Conservation (phyloP, 2,113 vertebrate species). For the Panthera leo region DNA sequence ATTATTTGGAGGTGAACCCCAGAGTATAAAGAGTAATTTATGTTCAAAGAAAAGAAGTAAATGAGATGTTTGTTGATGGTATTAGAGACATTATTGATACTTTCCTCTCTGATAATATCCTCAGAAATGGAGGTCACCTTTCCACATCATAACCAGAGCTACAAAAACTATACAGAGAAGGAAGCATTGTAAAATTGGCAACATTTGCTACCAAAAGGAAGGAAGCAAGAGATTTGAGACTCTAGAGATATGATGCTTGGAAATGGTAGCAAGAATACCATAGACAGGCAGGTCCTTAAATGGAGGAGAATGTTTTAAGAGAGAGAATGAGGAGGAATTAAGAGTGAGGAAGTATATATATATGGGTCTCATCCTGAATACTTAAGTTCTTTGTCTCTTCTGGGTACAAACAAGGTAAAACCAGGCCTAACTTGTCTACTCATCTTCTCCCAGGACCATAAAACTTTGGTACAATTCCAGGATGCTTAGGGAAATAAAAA, state of each 20-base stretch:
- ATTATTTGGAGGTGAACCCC: constrained; percentile 31
- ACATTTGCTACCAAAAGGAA: background rate
- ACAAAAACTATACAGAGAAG: background rate
- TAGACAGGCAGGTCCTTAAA: background rate
- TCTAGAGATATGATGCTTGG: background rate
- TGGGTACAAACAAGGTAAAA: background rate
- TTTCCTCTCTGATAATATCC: background rate
- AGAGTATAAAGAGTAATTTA: constrained; percentile 16
- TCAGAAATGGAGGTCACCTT: background rate
- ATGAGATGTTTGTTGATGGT: background rate
- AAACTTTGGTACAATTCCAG: background rate
- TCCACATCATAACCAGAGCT: background rate
- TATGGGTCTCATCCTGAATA: background rate
- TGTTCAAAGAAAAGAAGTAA: background rate
- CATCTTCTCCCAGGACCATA: background rate
- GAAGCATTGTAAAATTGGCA: background rate
- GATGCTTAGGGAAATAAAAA: background rate
- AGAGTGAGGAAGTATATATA: background rate
- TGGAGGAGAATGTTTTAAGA: background rate
- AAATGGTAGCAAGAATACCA: background rate
- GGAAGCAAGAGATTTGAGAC: background rate
- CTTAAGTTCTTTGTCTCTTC: background rate
- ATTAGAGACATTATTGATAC: background rate
- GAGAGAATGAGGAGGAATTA: background rate
- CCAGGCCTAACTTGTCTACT: background rate